Conservation (phyloP, 2,113 vertebrate genomes). For the Sinocyclocheilus anshuiensis region DNA sequence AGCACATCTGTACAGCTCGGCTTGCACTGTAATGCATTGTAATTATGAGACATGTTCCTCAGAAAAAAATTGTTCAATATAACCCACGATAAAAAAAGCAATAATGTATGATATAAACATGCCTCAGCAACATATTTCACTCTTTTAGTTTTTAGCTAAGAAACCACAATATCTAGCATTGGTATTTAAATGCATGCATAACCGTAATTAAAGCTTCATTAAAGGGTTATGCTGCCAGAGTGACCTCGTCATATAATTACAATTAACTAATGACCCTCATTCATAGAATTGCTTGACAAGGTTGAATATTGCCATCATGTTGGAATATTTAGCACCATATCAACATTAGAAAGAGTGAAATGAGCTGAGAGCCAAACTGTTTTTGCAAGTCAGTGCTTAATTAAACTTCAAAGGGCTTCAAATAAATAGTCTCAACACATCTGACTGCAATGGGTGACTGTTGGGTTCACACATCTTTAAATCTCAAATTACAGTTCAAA, state of each 20-base stretch:
- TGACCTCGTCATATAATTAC: constrained; percentile 22
- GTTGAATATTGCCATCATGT: constrained; percentile 41
- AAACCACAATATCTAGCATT: background rate
- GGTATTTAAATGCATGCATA: background rate
- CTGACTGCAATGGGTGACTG: constrained; percentile 35
- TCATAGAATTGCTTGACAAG: background rate
- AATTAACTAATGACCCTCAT: background rate
- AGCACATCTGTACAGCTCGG: background rate
- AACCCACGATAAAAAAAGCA: constrained; percentile 19
- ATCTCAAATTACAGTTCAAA: constrained; percentile 48
- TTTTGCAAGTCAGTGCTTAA: constrained; percentile 49
- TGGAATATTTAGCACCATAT: constrained; percentile 37
- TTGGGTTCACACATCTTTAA: constrained; percentile 47
- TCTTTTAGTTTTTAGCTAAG: background rate
- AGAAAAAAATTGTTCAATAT: background rate
- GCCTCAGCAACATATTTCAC: background rate
- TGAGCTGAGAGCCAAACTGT: constrained; percentile 20
- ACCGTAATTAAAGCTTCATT: constrained; percentile 18
- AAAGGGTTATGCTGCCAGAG: background rate
- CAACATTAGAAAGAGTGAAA: constrained; percentile 41
- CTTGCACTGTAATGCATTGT: constrained; percentile 7
- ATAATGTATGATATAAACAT: constrained; percentile 11
- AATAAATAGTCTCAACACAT: constrained; percentile 44
- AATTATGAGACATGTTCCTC: constrained; percentile 9
- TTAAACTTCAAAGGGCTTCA: constrained; percentile 50